These are phyloP conservation scores for Chymomyza amoena DNA, from an alignment of 2,888 invertebrate species.

Conservation along the genomic window DNA sequence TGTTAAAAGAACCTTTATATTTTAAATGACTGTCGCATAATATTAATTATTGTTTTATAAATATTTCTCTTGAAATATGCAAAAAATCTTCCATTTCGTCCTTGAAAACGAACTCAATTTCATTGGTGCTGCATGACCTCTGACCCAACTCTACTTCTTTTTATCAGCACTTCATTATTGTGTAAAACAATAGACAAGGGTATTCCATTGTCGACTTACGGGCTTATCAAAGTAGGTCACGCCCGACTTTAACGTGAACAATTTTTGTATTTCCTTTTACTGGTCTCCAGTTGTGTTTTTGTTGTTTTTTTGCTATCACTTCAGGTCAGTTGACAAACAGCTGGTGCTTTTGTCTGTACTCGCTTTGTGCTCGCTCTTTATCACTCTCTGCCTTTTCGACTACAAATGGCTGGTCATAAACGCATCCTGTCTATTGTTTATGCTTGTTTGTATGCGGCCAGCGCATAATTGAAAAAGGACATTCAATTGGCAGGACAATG, in stretches of 20 bases:
- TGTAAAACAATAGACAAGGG: slow-evolving; percentile 35
- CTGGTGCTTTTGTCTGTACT: slow-evolving; percentile 35
- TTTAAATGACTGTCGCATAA: no score
- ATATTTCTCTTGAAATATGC: no score
- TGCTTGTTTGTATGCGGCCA: slow-evolving; percentile 61
- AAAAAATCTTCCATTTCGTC: no score
- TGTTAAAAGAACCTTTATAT: no score
- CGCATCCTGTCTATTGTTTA: slow-evolving; percentile 71
- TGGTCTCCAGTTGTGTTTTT: neutral
- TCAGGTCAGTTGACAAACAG: slow-evolving; percentile 54
- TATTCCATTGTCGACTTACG: no score
- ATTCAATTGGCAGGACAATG: slow-evolving; percentile 52
- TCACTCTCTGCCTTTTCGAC: slow-evolving; percentile 34
- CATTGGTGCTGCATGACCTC: no score
- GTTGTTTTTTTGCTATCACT: neutral
- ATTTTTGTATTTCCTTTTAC: slow-evolving; percentile 20
- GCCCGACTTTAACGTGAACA: neutral
- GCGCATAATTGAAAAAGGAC: slow-evolving; percentile 71
- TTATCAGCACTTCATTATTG: slow-evolving; percentile 41
- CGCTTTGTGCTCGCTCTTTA: neutral
- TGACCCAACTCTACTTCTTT: no score
- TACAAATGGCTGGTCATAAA: slow-evolving; percentile 69
- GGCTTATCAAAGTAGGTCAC: neutral
- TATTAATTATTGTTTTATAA: no score
- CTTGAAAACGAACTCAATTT: no score